Base-by-base conservation (phyloP, 2,888 invertebrate species). In the Rhagophthalmus giganteus region DNA sequence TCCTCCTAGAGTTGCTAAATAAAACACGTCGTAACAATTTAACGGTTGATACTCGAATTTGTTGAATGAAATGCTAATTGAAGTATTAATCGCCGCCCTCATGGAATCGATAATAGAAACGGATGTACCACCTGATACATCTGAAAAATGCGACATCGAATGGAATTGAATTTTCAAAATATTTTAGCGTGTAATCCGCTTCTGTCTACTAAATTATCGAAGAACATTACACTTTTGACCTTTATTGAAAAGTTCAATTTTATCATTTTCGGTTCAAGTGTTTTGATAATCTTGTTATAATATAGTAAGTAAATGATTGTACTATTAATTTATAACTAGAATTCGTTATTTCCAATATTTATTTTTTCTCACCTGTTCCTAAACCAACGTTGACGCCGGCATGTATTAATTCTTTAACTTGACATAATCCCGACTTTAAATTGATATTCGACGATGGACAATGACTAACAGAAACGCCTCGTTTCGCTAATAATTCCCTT, bases 321-420 rank as follows among this genome's bases (percentile, higher is more conserved):
- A n/a, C n/a, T n/a, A n/a, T n/a, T n/a, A n/a, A n/a, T n/a, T n/a
- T n/a, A n/a, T n/a, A n/a, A n/a, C n/a, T n/a, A n/a, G n/a, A n/a
- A n/a, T n/a, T n/a, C n/a, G n/a, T n/a, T n/a, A n/a, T n/a, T n/a
- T n/a, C n/a, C n/a, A n/a, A n/a, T n/a, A n/a, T n/a, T n/a, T n/a
- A n/a, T n/a, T n/a, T n/a, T n/a, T n/a, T n/a, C n/a, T 66, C 76
- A 91, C 92, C 92, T 70, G 93, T 91, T 59, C 94, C 94, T 30
- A 94, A 77, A 4, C 93, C 94, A 44, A 94, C 83, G 67, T 81
- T 86, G 12, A 94, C 71, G 2, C 84, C 83, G 32, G 77, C 76
- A 7, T 80, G 70, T 25, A 85, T 71, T 7, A 92, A 74, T 41
- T 81, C 81, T 50, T 81, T 77, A 0, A 91, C 84, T 63, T 92